phyloP scores from a whole-genome alignment of 2,797 vertebrate species.

The Sebastolobus alascanus region DNA sequence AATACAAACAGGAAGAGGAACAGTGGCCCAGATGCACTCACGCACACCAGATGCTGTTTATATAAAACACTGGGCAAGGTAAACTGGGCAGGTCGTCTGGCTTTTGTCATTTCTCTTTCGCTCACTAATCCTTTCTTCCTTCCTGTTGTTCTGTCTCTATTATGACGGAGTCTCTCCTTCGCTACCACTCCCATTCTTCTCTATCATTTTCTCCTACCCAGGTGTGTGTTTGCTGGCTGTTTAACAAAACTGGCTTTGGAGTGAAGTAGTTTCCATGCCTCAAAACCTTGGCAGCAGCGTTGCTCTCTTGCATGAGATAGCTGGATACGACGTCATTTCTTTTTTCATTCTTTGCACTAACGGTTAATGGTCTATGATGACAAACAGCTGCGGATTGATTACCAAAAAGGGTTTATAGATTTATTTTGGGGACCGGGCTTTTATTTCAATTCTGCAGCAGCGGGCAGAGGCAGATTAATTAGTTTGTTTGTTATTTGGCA shows the following conservation, averaged over 20 bases:
- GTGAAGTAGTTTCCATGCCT: slow-evolving; percentile 18
- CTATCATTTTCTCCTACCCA: background rate
- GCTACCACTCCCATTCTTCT: slow-evolving; percentile 38
- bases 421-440: slow-evolving; percentile 38
- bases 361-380: slow-evolving; percentile 59
- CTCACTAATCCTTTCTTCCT: slow-evolving; percentile 33
- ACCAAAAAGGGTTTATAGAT: slow-evolving; percentile 41
- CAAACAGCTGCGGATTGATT: slow-evolving; percentile 65
- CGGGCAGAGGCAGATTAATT: slow-evolving; percentile 53
- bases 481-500: slow-evolving; percentile 70
- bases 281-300: slow-evolving; percentile 4
- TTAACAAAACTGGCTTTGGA: slow-evolving; percentile 23
- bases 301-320: slow-evolving; percentile 23
- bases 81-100: slow-evolving; percentile 31
- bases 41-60: slow-evolving; percentile 27
- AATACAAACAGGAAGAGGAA: slow-evolving; percentile 40
- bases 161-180: slow-evolving; percentile 13
- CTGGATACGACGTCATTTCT: slow-evolving; percentile 16
- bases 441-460: slow-evolving; percentile 42
- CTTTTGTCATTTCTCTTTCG: slow-evolving; percentile 32
- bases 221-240: slow-evolving; percentile 20
- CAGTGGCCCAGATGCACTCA: slow-evolving; percentile 21
- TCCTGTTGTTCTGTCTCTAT: slow-evolving; percentile 46
- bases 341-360: slow-evolving; percentile 17
- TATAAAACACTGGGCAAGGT: slow-evolving; percentile 25